phyloP scores from a whole-genome alignment of 2,888 invertebrate genomes.

The Hypomecis atomaria region DNA sequence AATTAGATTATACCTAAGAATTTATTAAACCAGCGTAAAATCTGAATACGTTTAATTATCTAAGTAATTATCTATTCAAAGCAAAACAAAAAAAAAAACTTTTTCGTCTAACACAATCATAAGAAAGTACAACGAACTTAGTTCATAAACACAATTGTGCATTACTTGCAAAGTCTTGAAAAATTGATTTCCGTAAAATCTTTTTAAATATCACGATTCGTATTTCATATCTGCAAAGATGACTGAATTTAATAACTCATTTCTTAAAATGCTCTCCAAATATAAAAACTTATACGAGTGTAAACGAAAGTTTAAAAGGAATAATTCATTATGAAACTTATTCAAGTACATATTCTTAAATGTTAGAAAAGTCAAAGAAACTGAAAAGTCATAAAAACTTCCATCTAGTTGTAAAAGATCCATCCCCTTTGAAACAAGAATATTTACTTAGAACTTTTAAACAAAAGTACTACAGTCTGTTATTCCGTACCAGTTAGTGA shows the following conservation, averaged over 20 bases:
- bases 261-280: not conserved
- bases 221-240: slow-evolving; percentile 5
- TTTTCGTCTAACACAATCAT: no score
- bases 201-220: slow-evolving; percentile 2
- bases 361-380: slow-evolving; percentile 18
- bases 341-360: slow-evolving; percentile 17
- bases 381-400: slow-evolving; percentile 16
- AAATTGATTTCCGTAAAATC: not conserved
- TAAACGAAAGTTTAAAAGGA: not conserved
- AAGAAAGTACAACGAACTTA: not conserved
- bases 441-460: slow-evolving; percentile 50
- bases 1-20: no score
- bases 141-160: no score
- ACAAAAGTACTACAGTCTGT: slow-evolving; percentile 46
- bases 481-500: slow-evolving; percentile 42
- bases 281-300: not conserved
- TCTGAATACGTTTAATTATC: no score
- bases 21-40: no score
- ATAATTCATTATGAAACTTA: slow-evolving; percentile 14
- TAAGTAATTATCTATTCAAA: no score
- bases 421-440: slow-evolving; percentile 43
- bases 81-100: no score
- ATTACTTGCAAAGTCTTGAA: not conserved
- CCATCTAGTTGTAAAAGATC: slow-evolving; percentile 3
- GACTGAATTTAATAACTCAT: slow-evolving; percentile 2